Base-by-base conservation (phyloP, 2,113 vertebrate species). In the Copsychus sechellarum region DNA sequence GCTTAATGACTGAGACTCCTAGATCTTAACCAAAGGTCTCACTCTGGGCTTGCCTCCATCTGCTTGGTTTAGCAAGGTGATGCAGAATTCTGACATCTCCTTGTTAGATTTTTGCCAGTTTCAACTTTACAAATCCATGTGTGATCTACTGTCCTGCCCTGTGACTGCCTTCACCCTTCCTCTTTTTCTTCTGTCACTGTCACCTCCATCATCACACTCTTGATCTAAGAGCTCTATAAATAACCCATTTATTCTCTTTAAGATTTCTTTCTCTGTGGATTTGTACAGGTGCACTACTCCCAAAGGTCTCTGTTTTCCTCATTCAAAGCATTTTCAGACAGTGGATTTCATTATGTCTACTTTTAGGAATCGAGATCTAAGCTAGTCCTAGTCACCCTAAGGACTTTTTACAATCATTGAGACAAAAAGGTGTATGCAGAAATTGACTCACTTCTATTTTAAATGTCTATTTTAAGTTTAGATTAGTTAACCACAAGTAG, bases 101-200 rank as follows among this genome's bases (percentile, higher is more conserved):
- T 48, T 10, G 1, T 86, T 71, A 81, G 28, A 31, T 12, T 71
- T 29, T 43, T 94, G 51, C 29, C 60, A 67, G 12, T 92, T 92
- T 90, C 40, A 64, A 36, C 14, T 93, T 94, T 86, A 95, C 85
- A 79, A 81, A 20, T 24, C 36, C 25, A 10, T 2, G 6, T 78
- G 28, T 90, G 85, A 86, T 95, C 85, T 90, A 48, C n/a, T 60
- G 20, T 78, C 71, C 58, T 92, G n/a, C 71, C n/a, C 51, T 88
- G 71, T 56, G 76, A 45, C 40, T 57, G 28, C n/a, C 93, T 78
- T 95, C 85, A 92, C 24, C 34, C n/a, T 47, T 81, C 26, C 24
- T 72, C 40, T 89, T 96, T 88, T 77, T 74, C 67, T 92, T 92
- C 47, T 88, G 33, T 86, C 47, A 28, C 65, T 48, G n/a, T 21